Evolutionary conservation across 2,113 vertebrate species (phyloP).

Genomic region (Nibea coibor): DNA sequence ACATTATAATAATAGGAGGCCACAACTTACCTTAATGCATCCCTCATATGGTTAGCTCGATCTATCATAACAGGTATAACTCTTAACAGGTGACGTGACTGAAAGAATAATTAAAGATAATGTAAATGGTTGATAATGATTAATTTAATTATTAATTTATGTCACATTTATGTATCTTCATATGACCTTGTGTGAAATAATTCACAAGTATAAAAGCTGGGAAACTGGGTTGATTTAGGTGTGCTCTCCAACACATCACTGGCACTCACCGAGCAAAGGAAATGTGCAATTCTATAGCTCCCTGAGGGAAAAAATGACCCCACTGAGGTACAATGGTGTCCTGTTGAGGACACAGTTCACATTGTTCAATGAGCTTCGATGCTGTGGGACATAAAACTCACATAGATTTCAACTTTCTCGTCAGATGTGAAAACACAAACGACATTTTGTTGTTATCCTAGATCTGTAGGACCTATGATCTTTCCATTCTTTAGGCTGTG

Average conservation of each 20-base stretch:
- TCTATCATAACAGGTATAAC: neutral
- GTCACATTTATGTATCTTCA: neutral
- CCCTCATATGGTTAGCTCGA: neutral
- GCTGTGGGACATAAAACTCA: conserved; percentile 49
- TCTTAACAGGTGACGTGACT: neutral
- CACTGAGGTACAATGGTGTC: conserved; percentile 72
- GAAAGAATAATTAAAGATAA: no score
- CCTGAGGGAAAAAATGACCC: conserved; percentile 66
- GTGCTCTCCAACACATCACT: conserved; percentile 34
- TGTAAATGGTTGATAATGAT: no score
- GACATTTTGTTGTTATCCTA: conserved; percentile 35
- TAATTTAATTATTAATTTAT: neutral
- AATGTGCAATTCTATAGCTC: conserved; percentile 78
- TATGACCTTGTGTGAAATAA: neutral
- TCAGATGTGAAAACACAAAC: conserved; percentile 30
- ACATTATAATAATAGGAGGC: neutral
- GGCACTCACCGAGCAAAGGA: conserved; percentile 59
- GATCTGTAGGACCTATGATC: conserved; percentile 47
- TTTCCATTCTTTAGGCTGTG: conserved; percentile 37
- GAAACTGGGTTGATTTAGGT: conserved; percentile 9
- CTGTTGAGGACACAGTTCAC: conserved; percentile 78
- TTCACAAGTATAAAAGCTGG: conserved; percentile 14
- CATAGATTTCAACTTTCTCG: conserved; percentile 18
- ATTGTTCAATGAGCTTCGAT: conserved; percentile 72
- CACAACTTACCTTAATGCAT: neutral